These are phyloP conservation scores for Spizaetus ornatus DNA, from an alignment of 2,113 vertebrate species.

Conservation along the genomic window DNA sequence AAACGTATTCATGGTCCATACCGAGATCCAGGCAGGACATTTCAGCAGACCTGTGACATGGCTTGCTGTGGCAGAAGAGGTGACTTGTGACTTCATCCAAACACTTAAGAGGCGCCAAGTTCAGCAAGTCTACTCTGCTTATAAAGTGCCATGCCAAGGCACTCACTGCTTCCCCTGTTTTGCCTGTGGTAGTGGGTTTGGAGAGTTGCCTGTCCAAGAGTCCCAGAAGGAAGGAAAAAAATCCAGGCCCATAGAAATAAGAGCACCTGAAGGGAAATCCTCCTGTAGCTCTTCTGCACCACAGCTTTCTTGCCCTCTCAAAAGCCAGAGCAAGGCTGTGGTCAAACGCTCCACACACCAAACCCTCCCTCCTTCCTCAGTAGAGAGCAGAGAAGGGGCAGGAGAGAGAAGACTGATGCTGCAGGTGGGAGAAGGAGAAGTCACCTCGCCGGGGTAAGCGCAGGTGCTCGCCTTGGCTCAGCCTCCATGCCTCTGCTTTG, in stretches of 20 bases:
- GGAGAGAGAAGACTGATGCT: not conserved
- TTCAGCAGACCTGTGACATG: fast-evolving
- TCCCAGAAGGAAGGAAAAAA: not conserved
- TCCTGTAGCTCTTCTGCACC: not conserved
- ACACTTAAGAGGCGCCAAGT: fast-evolving
- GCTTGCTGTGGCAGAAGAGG: not conserved
- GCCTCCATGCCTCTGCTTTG: not conserved
- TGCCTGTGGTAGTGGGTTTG: not conserved
- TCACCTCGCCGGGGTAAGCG: fast-evolving
- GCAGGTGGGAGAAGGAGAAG: not conserved
- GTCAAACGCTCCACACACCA: too few relatives aligned
- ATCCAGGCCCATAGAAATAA: not conserved
- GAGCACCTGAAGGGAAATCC: not conserved
- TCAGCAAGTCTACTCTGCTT: not conserved
- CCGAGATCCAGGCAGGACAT: fast-evolving
- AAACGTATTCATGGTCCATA: fast-evolving
- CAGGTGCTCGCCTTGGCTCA: not conserved
- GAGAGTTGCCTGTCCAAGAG: not conserved
- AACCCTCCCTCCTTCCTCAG: not conserved
- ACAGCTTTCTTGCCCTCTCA: not conserved
- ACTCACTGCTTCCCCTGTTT: not conserved
- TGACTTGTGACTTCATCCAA: not conserved
- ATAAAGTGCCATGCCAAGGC: not conserved
- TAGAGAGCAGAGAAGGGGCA: not conserved
- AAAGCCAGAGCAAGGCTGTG: not conserved